Conservation (phyloP, 2,113 vertebrate genomes). For the Etheostoma cragini region DNA sequence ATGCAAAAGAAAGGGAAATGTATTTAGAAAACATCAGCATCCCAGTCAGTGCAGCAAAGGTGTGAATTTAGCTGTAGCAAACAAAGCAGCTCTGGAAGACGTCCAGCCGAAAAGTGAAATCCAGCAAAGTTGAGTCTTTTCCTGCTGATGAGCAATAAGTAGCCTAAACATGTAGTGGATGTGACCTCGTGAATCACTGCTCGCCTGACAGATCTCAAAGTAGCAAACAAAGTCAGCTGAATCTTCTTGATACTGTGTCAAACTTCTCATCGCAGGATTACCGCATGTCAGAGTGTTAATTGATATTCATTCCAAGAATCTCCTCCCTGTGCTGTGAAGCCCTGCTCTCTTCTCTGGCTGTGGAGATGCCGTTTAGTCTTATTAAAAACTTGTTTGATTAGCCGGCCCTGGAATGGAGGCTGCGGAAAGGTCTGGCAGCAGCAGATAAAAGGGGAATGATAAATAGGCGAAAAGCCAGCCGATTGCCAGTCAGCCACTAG, state of each 20-base stretch:
- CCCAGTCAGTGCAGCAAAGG: not conserved
- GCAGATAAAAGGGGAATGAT: constrained; percentile 92
- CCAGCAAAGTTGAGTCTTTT: constrained; percentile 25
- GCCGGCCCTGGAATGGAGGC: constrained; percentile 85
- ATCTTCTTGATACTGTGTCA: constrained; percentile 72
- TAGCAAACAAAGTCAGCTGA: constrained; percentile 66
- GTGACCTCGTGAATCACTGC: constrained; percentile 53
- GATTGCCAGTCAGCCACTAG: constrained; percentile 86
- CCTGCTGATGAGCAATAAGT: constrained; percentile 48
- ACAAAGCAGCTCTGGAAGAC: constrained; percentile 39
- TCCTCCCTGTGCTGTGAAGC: constrained; percentile 69
- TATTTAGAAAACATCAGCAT: constrained; percentile 15
- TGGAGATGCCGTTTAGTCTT: constrained; percentile 86
- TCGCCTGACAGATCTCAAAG: constrained; percentile 58
- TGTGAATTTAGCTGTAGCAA: constrained; percentile 29
- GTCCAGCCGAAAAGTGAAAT: constrained; percentile 41
- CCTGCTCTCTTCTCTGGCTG: constrained; percentile 76
- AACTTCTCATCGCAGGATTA: constrained; percentile 52
- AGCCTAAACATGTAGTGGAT: constrained; percentile 29
- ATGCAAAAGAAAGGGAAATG: constrained; percentile 22
- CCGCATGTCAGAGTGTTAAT: constrained; percentile 73
- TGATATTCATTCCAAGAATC: constrained; percentile 83
- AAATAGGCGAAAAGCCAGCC: constrained; percentile 83
- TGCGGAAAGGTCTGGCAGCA: constrained; percentile 87
- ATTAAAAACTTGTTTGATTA: constrained; percentile 94